phyloP scores from a whole-genome alignment of 2,113 vertebrate species.

The Rynchops niger region DNA sequence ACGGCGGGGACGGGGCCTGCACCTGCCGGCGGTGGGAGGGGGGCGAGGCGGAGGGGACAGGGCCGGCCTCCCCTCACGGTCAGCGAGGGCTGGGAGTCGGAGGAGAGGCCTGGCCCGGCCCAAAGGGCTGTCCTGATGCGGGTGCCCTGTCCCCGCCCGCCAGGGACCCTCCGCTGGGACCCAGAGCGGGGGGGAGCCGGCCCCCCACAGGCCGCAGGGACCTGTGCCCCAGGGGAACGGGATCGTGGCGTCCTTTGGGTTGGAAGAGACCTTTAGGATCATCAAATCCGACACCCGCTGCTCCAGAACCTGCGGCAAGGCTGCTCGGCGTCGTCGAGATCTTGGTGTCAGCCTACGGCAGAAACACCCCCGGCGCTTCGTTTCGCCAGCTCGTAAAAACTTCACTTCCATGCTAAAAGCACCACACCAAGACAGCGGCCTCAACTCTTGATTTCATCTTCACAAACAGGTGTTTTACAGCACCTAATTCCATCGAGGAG shows the following conservation, averaged over 20 bases:
- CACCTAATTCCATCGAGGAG: not conserved
- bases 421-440: not conserved
- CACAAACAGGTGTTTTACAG: not conserved
- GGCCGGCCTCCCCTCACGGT: not conserved
- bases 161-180: not conserved
- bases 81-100: not conserved
- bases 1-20: not conserved
- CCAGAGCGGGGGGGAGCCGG: not conserved
- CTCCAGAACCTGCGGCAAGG: not conserved
- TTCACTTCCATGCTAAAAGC: not conserved
- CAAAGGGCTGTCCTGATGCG: not conserved
- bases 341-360: not conserved
- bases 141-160: not conserved
- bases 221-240: not conserved
- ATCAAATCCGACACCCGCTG: not conserved
- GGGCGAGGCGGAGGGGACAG: not conserved
- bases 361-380: rapidly evolving
- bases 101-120: not conserved
- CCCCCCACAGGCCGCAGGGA: not conserved
- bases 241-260: not conserved
- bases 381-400: not conserved
- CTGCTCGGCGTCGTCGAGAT: not conserved
- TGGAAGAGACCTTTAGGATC: not conserved
- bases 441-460: not conserved
- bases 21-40: not conserved